A percentile compares a stretch with the other conserved stretches of the same genome.
These are phyloP conservation scores for Anguilla anguilla DNA, from an alignment of 2,797 vertebrate species.

Conservation along the genomic window DNA sequence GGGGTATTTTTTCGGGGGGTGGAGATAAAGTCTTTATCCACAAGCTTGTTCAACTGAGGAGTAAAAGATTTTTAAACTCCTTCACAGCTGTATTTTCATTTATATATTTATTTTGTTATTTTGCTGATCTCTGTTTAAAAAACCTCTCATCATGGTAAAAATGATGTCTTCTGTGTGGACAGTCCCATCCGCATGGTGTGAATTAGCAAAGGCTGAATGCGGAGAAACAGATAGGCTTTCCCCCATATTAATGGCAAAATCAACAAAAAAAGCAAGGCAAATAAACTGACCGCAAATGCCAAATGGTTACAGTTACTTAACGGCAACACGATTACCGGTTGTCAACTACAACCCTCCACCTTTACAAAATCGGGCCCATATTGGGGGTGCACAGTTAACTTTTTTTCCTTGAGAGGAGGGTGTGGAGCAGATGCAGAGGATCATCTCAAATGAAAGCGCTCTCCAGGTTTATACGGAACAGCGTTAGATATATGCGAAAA, in stretches of 20 bases:
- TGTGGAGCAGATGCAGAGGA: constrained; percentile 67
- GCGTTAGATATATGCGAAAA: constrained; percentile 40
- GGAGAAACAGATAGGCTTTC: constrained; percentile 35
- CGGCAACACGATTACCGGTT: constrained; percentile 22
- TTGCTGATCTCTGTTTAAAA: constrained; percentile 77
- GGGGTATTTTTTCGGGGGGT: constrained; percentile 80
- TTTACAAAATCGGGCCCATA: constrained; percentile 22
- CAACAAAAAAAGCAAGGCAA: constrained; percentile 23
- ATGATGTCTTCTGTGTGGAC: constrained; percentile 70
- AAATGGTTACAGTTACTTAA: constrained; percentile 5
- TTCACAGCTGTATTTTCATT: constrained; percentile 78
- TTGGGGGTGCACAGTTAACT: constrained; percentile 45
- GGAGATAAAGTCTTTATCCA: constrained; percentile 91
- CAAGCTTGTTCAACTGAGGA: constrained; percentile 93
- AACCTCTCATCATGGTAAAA: constrained; percentile 74
- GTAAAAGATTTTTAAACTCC: constrained; percentile 87
- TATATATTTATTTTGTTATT: constrained; percentile 68
- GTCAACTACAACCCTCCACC: background rate
- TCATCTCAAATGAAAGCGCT: constrained; percentile 77
- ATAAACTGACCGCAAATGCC: background rate
- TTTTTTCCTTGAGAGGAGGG: constrained; percentile 26
- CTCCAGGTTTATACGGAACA: constrained; percentile 72
- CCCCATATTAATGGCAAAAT: constrained; percentile 44
- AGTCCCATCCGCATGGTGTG: constrained; percentile 61
- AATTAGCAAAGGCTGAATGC: constrained; percentile 64